Base-by-base conservation (phyloP, 2,888 invertebrate species). In the Latrodectus hesperus region DNA sequence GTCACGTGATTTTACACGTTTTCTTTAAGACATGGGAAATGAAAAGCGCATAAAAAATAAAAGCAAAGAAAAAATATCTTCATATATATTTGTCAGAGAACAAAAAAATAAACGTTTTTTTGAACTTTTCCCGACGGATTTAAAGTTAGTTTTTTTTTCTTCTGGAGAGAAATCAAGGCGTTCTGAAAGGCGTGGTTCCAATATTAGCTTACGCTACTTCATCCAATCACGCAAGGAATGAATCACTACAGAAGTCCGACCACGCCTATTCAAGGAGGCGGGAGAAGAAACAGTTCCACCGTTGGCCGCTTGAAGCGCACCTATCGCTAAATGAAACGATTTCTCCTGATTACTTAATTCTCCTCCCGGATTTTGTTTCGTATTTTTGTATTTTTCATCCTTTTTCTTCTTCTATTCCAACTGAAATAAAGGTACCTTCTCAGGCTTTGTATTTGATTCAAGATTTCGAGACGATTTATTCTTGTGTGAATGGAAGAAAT, bases 121-220 rank as follows among this genome's bases (percentile, higher is more conserved):
- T 64, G 70, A 80, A 87, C 81, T 81, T 87, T 87, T 87, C 81
- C 76, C 81, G 26, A 73, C 26, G 68, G 81, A 82, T 86, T 86
- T 80, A 74, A 85, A 75, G 80, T 86, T 84, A 60, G 84, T 60
- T 76, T 84, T 60, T 76, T 84, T 75, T 74, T 74, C 70, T 53
- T 14, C 70, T 14, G 51, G 51, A 72, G 76, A 60, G 73, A 70
- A 53, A 81, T 81, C 75, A 49, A 77, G 86, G 86, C 86, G 86
- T 87, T 87, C n/a, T 77, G 60, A 65, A 67, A 77, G 86, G 86
- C 86, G 86, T 76, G 81, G 81, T 60, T 53, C 64, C 76, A 67
- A 76, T 87, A 87, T 87, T 87, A 87, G 81, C 86, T 87, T 77
- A 81, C 53, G 81, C 81, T 87, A 87, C 77, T 87, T 87, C 86